Conservation (phyloP, 2,797 vertebrate genomes). For the Neopelma chrysocephalum region DNA sequence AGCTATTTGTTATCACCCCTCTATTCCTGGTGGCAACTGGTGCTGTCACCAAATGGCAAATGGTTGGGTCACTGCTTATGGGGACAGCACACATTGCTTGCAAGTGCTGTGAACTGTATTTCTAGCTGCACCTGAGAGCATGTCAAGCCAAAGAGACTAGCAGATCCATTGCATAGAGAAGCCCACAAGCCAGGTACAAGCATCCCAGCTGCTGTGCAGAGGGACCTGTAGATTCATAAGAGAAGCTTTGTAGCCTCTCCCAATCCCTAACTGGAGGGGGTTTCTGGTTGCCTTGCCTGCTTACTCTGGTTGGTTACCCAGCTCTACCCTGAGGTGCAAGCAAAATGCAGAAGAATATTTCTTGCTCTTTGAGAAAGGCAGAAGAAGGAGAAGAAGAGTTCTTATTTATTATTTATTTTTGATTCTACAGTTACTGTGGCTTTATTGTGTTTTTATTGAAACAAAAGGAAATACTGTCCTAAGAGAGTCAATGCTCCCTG, state of each 20-base stretch:
- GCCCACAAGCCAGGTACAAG: not conserved
- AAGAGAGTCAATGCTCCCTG: not conserved
- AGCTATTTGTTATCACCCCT: not conserved
- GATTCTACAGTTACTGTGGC: not conserved
- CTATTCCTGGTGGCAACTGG: not conserved
- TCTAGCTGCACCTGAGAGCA: not conserved
- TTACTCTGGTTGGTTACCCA: not conserved
- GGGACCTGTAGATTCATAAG: not conserved
- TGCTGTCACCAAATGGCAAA: not conserved
- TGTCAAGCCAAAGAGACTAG: not conserved
- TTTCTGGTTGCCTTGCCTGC: not conserved
- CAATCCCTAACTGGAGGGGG: not conserved
- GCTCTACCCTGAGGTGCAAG: not conserved
- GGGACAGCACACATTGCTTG: not conserved
- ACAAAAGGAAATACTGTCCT: not conserved
- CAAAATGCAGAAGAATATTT: not conserved
- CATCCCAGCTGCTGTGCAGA: not conserved
- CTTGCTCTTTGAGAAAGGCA: not conserved
- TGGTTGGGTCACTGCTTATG: not conserved
- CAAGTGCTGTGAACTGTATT: not conserved
- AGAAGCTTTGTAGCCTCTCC: not conserved
- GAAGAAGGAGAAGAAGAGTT: not conserved
- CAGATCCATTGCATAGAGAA: not conserved
- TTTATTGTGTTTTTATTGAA: not conserved
- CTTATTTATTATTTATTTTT: not conserved